A percentile compares a stretch with the other conserved stretches of the same genome.
Evolutionary conservation across 1,140 invertebrate species (phyloP).

Genomic region (Drosophila lacertosa): DNA sequence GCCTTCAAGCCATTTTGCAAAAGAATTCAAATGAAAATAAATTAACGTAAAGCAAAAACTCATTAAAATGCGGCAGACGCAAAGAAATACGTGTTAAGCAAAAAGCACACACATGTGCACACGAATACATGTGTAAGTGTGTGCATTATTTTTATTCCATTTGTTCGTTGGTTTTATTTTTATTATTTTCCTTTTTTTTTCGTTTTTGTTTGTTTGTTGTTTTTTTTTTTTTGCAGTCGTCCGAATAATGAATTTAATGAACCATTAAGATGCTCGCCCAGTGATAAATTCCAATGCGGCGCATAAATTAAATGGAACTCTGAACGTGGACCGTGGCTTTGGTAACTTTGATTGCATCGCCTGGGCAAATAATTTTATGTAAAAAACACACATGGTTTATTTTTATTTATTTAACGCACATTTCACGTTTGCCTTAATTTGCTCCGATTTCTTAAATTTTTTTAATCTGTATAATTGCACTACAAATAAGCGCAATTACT

Average conservation of each 20-base stretch:
- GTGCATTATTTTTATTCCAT: conserved; percentile 70
- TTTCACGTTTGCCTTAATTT: not conserved
- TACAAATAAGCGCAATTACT: conserved; percentile 68
- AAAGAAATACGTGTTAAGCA: conserved; percentile 38
- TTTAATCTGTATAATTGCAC: conserved; percentile 76
- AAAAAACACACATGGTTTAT: conserved; percentile 40
- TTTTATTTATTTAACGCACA: conserved; percentile 21
- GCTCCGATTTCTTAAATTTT: conserved; percentile 27
- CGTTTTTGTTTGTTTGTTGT: conserved; percentile 41
- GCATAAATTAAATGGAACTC: conserved; percentile 75
- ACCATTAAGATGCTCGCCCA: conserved; percentile 78
- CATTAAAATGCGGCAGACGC: conserved; percentile 74
- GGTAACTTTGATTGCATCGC: conserved; percentile 53
- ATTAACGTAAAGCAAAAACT: conserved; percentile 81
- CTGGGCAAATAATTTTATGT: conserved; percentile 27
- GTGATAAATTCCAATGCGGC: conserved; percentile 75
- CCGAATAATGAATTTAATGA: conserved; percentile 82
- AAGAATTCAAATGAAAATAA: conserved; percentile 81
- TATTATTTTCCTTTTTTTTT: too few relatives aligned
- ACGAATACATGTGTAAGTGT: conserved; percentile 43
- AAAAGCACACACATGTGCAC: conserved; percentile 31
- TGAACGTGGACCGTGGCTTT: conserved; percentile 13
- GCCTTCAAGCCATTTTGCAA: conserved; percentile 75
- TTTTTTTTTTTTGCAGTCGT: conserved; percentile 43
- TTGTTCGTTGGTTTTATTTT: conserved; percentile 41